These are phyloP conservation scores for Erebia ligea DNA, from an alignment of 2,888 invertebrate species.

Conservation along the genomic window DNA sequence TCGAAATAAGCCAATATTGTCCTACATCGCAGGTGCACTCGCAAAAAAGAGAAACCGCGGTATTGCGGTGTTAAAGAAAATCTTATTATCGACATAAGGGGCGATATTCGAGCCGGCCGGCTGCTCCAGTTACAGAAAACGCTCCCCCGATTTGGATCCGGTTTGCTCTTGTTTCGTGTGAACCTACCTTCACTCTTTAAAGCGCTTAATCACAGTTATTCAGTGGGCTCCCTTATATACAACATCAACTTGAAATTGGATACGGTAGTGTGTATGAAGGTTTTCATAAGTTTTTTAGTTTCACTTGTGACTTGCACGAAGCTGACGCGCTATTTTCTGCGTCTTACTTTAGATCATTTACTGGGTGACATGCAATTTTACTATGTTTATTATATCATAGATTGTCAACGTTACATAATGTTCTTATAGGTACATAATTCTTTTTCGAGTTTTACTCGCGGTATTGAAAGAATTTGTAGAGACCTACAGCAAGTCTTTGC, in stretches of 20 bases:
- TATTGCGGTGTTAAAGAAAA: constrained; percentile 74
- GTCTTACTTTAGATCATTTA: constrained; percentile 25
- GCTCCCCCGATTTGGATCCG: constrained; percentile 77
- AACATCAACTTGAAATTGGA: constrained; percentile 52
- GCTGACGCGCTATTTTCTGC: constrained; percentile 15
- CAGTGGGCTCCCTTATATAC: constrained; percentile 48
- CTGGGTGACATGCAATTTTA: constrained; percentile 21
- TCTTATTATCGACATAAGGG: constrained; percentile 79
- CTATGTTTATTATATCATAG: constrained; percentile 22
- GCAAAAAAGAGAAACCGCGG: constrained; percentile 80
- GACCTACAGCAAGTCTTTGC: no score
- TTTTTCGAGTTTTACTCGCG: no score
- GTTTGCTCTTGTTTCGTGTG: constrained; percentile 74
- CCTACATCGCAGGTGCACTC: constrained; percentile 74
- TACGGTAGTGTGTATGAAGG: constrained; percentile 36
- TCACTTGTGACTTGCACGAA: constrained; percentile 23
- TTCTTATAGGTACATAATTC: background rate
- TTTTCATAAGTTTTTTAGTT: constrained; percentile 24
- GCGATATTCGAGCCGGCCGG: constrained; percentile 76
- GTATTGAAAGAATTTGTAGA: no score
- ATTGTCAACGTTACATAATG: constrained; percentile 11
- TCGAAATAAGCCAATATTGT: constrained; percentile 72
- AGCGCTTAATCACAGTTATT: constrained; percentile 70
- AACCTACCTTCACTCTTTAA: constrained; percentile 71
- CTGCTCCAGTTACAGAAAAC: constrained; percentile 80